These are phyloP conservation scores for Sminthurinus aureus DNA, from an alignment of 2,888 invertebrate species.

Conservation along the genomic window DNA sequence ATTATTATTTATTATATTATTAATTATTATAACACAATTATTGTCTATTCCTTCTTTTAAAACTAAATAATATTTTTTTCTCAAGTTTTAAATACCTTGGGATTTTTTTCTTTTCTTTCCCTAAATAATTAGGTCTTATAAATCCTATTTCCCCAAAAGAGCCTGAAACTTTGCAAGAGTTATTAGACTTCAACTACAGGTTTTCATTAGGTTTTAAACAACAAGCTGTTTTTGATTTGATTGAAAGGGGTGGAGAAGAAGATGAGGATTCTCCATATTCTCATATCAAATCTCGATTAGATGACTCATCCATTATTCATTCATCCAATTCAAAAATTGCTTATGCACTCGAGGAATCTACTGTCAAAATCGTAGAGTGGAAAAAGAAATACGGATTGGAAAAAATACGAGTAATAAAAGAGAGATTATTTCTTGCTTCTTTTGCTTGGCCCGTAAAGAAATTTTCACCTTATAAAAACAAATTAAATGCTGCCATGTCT, in stretches of 20 bases:
- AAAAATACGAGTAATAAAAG: constrained; percentile 50
- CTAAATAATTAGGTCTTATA: constrained; percentile 51
- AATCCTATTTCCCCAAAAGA: constrained; percentile 39
- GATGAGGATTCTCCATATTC: constrained; percentile 28
- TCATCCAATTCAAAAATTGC: constrained; percentile 35
- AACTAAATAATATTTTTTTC: no score
- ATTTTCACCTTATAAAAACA: constrained; percentile 48
- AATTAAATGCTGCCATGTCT: constrained; percentile 50
- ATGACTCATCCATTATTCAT: neutral
- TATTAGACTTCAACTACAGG: constrained; percentile 48
- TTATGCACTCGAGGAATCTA: constrained; percentile 52
- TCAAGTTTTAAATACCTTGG: no score
- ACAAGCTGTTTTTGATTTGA: constrained; percentile 50
- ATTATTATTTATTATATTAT: no score
- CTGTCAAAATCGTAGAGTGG: constrained; percentile 50
- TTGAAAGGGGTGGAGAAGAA: constrained; percentile 33
- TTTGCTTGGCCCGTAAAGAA: constrained; percentile 50
- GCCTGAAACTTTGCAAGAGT: constrained; percentile 48
- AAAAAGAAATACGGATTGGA: constrained; percentile 45
- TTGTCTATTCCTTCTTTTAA: no score
- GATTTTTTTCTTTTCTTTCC: no score
- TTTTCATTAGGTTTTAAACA: constrained; percentile 50
- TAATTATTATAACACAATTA: no score
- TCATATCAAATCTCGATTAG: constrained; percentile 17
- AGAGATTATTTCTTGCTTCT: constrained; percentile 51